Percentiles rank a stretch among this genome's conserved stretches.
phyloP scores from a whole-genome alignment of 2,113 vertebrate genomes.

The Peucedramus taeniatus region DNA sequence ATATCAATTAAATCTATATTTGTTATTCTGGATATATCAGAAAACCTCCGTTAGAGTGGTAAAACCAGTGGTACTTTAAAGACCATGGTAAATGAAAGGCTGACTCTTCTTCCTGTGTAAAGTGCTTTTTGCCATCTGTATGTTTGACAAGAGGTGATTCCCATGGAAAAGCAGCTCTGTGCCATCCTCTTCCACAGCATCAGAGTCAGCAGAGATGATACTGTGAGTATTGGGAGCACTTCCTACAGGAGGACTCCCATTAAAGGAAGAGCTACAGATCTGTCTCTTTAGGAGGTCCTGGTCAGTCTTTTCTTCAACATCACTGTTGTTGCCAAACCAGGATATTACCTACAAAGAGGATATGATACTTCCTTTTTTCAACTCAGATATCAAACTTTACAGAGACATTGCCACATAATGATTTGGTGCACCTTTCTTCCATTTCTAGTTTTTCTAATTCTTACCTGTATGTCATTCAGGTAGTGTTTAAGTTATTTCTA shows the following conservation, averaged over 20 bases:
- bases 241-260: not conserved
- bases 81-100: not conserved
- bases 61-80: not conserved
- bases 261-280: not conserved
- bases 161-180: not conserved
- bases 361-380: not conserved
- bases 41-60: not conserved
- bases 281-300: not conserved
- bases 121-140: not conserved
- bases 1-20: not conserved
- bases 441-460: not conserved
- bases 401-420: not conserved
- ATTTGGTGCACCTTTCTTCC: not conserved
- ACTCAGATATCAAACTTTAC: not conserved
- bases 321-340: not conserved
- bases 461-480: not conserved
- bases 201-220: not conserved
- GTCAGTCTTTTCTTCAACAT: not conserved
- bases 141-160: not conserved
- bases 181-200: not conserved
- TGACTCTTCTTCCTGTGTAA: not conserved
- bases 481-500: not conserved
- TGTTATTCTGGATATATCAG: not conserved
- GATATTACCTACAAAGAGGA: not conserved
- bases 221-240: not conserved